Percentiles rank a stretch among this genome's conserved stretches.
These are phyloP conservation scores for Lycia hirtaria DNA, from an alignment of 2,888 invertebrate genomes.

Conservation along the genomic window DNA sequence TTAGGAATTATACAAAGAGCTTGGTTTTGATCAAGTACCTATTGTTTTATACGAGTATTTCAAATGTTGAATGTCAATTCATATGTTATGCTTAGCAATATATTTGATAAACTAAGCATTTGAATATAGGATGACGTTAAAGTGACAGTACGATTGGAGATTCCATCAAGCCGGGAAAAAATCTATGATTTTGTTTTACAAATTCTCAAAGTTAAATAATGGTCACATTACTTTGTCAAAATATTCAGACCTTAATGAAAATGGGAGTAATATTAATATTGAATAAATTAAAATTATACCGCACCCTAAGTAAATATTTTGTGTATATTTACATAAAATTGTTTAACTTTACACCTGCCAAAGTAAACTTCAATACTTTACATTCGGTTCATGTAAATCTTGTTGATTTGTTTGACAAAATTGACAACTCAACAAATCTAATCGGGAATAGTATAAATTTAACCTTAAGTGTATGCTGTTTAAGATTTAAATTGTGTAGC, in stretches of 20 bases:
- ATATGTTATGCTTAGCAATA: no score
- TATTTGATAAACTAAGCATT: no score
- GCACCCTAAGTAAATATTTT: neutral
- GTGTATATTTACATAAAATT: conserved; percentile 15
- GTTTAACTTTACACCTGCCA: conserved; percentile 22
- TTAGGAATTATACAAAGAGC: neutral
- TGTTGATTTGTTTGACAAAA: conserved; percentile 8
- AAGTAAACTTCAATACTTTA: conserved; percentile 23
- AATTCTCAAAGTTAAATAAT: conserved; percentile 1
- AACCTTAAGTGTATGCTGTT: conserved; percentile 5
- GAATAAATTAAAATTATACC: conserved; percentile 17
- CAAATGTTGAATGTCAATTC: no score
- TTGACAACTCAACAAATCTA: conserved; percentile 3
- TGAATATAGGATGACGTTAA: no score
- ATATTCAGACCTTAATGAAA: conserved; percentile 21
- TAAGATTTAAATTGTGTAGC: conserved; percentile 7
- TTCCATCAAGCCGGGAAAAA: no score
- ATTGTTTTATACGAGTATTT: no score
- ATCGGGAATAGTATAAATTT: conserved; percentile 5
- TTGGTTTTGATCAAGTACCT: no score
- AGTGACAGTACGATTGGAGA: no score
- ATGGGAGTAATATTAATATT: conserved; percentile 10
- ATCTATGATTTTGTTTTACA: no score
- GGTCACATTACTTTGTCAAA: conserved; percentile 1
- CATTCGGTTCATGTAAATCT: conserved; percentile 18